These are phyloP conservation scores for Hemichromis elongatus DNA, from an alignment of 2,113 vertebrate species.

Conservation along the genomic window DNA sequence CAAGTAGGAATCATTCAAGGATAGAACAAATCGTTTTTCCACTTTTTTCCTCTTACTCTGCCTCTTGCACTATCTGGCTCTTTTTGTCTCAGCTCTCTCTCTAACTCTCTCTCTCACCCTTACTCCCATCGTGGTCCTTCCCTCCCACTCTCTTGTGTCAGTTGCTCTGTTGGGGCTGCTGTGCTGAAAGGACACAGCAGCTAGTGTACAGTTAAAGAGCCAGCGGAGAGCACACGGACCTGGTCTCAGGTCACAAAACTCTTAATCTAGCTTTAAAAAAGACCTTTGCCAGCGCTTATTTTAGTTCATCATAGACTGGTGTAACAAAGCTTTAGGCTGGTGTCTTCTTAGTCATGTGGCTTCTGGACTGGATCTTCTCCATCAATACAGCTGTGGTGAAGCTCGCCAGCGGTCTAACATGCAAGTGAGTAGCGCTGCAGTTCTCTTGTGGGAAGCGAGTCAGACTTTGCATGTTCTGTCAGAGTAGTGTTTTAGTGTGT, in stretches of 20 bases:
- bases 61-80: not conserved
- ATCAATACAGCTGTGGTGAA: slow-evolving; percentile 74
- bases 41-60: not conserved
- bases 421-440: slow-evolving; percentile 64
- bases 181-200: slow-evolving; percentile 30
- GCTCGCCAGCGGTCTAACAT: slow-evolving; percentile 70
- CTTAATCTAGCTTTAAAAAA: not conserved
- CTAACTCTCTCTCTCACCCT: not conserved
- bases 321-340: not conserved
- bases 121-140: not conserved
- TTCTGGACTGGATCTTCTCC: slow-evolving; percentile 77
- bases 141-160: slow-evolving; percentile 32
- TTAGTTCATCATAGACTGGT: not conserved
- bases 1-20: not conserved
- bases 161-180: slow-evolving; percentile 27
- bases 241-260: not conserved
- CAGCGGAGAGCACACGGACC: not conserved
- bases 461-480: not conserved
- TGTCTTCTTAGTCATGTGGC: slow-evolving; percentile 68
- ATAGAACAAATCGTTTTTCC: not conserved
- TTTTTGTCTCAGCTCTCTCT: not conserved
- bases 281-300: not conserved
- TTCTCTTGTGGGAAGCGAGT: not conserved
- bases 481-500: not conserved
- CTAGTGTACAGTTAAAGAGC: not conserved